Conservation (phyloP, 2,797 vertebrate species). For the Hemitrygon akajei region DNA sequence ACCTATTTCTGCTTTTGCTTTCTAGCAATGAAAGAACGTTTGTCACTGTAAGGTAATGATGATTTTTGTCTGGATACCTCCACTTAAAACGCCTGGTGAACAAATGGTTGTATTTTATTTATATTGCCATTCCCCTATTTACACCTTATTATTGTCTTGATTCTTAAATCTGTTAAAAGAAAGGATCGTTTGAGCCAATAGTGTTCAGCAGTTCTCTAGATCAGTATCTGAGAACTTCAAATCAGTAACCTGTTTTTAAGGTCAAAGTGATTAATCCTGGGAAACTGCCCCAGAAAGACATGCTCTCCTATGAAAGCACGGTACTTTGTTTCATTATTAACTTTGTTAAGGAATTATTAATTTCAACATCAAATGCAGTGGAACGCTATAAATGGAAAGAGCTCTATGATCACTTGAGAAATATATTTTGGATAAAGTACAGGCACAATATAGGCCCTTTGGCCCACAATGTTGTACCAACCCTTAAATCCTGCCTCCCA, state of each 20-base stretch:
- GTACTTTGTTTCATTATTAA: background rate
- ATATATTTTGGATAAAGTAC: background rate
- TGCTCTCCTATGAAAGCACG: background rate
- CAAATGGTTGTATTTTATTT: background rate
- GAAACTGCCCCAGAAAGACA: background rate
- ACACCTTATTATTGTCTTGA: background rate
- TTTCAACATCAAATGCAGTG: background rate
- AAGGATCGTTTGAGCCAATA: background rate
- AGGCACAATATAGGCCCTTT: too few species aligned
- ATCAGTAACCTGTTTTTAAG: background rate
- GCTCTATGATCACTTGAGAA: background rate
- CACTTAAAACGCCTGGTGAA: background rate
- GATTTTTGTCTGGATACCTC: too few species aligned
- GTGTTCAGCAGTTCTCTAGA: background rate
- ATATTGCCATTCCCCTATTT: background rate
- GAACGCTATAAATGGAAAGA: background rate
- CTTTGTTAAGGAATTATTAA: background rate
- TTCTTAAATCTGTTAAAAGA: background rate
- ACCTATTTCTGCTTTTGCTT: background rate
- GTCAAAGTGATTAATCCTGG: background rate
- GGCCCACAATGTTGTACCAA: too few species aligned
- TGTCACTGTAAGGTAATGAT: background rate
- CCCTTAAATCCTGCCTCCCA: too few species aligned
- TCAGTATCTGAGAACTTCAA: background rate
- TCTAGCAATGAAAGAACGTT: background rate